phyloP scores from a whole-genome alignment of 2,888 invertebrate species.

The Cacoxenus indagator region DNA sequence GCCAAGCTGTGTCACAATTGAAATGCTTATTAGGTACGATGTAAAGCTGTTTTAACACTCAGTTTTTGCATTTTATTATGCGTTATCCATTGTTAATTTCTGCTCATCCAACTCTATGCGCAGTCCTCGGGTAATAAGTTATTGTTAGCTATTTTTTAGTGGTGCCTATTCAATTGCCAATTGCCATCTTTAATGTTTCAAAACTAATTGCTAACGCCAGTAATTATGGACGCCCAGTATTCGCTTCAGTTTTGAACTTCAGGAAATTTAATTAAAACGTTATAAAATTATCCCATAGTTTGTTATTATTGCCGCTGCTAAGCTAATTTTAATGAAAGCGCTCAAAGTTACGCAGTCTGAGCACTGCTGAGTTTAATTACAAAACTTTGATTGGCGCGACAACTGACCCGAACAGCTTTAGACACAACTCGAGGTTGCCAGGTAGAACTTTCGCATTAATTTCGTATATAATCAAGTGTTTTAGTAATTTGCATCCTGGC shows the following conservation, averaged over 20 bases:
- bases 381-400: slow-evolving; percentile 49
- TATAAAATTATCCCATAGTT: neutral
- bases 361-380: slow-evolving; percentile 39
- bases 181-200: too few relatives aligned
- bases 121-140: too few relatives aligned
- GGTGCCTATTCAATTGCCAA: neutral
- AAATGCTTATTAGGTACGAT: neutral
- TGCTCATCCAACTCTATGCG: too few relatives aligned
- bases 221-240: neutral
- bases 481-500: slow-evolving; percentile 28
- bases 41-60: neutral
- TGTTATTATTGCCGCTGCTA: neutral
- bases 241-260: neutral
- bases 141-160: neutral
- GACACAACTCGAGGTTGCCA: neutral
- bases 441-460: slow-evolving; percentile 41
- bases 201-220: neutral
- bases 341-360: neutral
- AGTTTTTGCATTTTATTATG: too few relatives aligned
- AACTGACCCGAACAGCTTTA: slow-evolving; percentile 30
- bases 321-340: slow-evolving; percentile 8
- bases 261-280: slow-evolving; percentile 1
- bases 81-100: too few relatives aligned
- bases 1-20: neutral
- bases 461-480: slow-evolving; percentile 29